Conservation (phyloP, 2,113 vertebrate genomes). For the Anthoscopus minutus region DNA sequence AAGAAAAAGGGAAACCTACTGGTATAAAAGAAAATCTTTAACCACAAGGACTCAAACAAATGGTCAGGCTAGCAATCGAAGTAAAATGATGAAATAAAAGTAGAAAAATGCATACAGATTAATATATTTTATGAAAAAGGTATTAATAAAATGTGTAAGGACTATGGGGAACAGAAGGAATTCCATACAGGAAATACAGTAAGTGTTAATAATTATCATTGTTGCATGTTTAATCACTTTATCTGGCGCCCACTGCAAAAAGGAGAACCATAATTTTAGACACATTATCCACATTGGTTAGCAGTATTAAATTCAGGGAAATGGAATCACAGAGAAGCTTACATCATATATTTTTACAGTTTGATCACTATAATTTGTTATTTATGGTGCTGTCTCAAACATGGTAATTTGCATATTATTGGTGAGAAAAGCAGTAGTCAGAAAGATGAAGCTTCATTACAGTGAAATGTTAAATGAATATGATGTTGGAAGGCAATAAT, state of each 20-base stretch:
- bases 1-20: neutral
- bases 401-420: neutral
- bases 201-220: neutral
- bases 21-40: neutral
- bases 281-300: neutral
- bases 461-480: neutral
- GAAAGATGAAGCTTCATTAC: neutral
- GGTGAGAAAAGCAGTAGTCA: neutral
- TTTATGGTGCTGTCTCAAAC: neutral
- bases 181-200: neutral
- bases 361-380: neutral
- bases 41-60: neutral
- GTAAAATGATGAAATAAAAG: neutral
- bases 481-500: neutral
- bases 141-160: neutral
- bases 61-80: neutral
- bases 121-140: neutral
- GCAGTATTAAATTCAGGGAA: neutral
- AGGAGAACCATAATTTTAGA: neutral
- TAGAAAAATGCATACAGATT: no score
- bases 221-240: neutral
- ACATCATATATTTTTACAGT: slow-evolving; percentile 10
- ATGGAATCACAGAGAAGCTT: neutral
- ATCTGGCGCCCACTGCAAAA: neutral
- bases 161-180: neutral